Conservation (phyloP, 92 coral and sea anemone species). For the Zoanthus gigantus region DNA sequence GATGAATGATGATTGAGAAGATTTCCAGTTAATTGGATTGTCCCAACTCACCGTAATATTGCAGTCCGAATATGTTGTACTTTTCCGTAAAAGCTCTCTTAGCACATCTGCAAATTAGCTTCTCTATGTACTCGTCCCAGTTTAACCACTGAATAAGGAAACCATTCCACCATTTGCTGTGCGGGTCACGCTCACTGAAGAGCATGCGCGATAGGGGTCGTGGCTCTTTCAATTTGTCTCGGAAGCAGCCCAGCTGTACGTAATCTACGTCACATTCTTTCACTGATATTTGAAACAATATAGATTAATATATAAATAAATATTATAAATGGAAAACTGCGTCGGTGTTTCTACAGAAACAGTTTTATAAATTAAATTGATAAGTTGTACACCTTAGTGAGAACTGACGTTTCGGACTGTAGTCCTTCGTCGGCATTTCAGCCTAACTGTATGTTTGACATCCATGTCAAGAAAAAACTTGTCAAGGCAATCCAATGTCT, state of each 20-base stretch:
- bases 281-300: conserved; percentile 9
- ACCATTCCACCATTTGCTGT: conserved; percentile 60
- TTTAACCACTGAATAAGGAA: conserved; percentile 49
- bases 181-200: conserved; percentile 51
- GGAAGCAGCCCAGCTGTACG: conserved; percentile 67
- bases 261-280: conserved; percentile 66
- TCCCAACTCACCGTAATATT: conserved; percentile 53
- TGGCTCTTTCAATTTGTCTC: conserved; percentile 61
- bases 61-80: conserved; percentile 69
- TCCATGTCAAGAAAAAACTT: conserved; percentile 38
- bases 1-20: too few species aligned
- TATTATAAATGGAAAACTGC: background rate
- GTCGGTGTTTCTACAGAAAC: too few species aligned
- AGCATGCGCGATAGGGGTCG: conserved; percentile 68
- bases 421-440: background rate
- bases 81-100: conserved; percentile 60
- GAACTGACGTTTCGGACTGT: too few species aligned
- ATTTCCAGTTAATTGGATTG: background rate
- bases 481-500: conserved; percentile 48
- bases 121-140: conserved; percentile 71
- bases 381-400: too few species aligned
- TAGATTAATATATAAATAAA: background rate
- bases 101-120: conserved; percentile 70
- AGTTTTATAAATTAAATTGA: too few species aligned
- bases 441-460: conserved; percentile 38